A percentile compares a stretch with the other conserved stretches of the same genome.
Conservation (phyloP, 2,888 invertebrate species). For the Phanerotoma sp. region DNA sequence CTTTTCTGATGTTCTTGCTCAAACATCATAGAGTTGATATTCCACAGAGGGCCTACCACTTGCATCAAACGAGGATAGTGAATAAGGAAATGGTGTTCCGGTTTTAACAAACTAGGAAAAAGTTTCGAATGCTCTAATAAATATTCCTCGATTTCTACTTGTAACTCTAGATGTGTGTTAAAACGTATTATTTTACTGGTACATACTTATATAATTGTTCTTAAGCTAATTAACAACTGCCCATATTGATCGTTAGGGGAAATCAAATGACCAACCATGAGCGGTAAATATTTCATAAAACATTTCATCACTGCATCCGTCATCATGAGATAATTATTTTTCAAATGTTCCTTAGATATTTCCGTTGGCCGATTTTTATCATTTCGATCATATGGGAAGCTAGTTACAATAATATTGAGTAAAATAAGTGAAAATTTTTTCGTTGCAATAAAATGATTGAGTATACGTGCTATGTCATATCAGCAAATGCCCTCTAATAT, state of each 20-base stretch:
- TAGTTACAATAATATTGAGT: constrained; percentile 10
- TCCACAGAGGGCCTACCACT: constrained; percentile 31
- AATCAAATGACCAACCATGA: constrained; percentile 29
- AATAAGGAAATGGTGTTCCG: constrained; percentile 34
- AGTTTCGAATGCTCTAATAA: constrained; percentile 14
- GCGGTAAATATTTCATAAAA: constrained; percentile 24
- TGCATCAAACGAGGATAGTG: constrained; percentile 33
- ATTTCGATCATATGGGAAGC: constrained; percentile 6
- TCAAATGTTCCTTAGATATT: constrained; percentile 19
- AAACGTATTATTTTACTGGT: constrained; percentile 19
- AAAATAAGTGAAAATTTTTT: not conserved
- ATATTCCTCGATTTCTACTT: constrained; percentile 24
- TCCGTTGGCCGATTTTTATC: constrained; percentile 26
- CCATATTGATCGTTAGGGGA: constrained; percentile 22
- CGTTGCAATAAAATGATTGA: constrained; percentile 16
- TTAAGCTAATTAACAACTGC: constrained; percentile 25
- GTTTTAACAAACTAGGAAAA: constrained; percentile 32
- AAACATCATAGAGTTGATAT: constrained; percentile 28
- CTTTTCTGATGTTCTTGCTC: constrained; percentile 33
- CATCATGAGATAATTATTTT: constrained; percentile 23
- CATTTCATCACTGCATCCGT: constrained; percentile 30
- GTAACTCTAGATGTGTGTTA: not conserved
- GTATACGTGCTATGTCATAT: constrained; percentile 13
- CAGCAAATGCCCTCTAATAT: constrained; percentile 23
- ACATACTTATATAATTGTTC: constrained; percentile 11